Conservation (phyloP, 2,797 vertebrate genomes). For the Lacerta agilis region DNA sequence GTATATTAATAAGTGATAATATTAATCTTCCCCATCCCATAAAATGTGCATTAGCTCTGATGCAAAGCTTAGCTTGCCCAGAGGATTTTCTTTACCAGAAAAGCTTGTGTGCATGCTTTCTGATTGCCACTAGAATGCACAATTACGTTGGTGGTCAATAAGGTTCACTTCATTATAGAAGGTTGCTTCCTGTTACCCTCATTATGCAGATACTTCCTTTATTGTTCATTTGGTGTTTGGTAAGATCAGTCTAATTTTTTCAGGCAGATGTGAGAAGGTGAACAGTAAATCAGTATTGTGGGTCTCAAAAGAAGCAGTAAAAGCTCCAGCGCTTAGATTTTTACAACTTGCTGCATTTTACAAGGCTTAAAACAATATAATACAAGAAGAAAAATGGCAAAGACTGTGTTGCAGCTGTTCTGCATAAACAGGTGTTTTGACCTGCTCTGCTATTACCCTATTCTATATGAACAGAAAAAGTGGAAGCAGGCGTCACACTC, state of each 20-base stretch:
- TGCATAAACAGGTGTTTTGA: neutral
- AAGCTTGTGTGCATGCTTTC: slow-evolving; percentile 21
- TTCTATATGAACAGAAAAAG: neutral
- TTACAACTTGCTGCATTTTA: neutral
- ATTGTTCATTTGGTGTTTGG: neutral
- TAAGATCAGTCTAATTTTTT: neutral
- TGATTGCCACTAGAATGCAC: neutral
- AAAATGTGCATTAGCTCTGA: slow-evolving; percentile 3
- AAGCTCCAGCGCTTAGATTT: neutral
- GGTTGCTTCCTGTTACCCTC: slow-evolving; percentile 6
- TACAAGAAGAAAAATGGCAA: neutral
- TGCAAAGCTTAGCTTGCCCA: slow-evolving; percentile 17
- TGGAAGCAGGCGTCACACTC: neutral
- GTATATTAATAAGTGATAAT: neutral
- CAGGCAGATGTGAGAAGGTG: too few species aligned
- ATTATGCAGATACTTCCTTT: neutral
- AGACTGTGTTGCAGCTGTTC: neutral
- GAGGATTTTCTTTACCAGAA: slow-evolving; percentile 16
- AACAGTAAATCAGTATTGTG: too few species aligned
- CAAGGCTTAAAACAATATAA: neutral
- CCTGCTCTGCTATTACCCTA: neutral
- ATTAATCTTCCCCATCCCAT: slow-evolving; percentile 1
- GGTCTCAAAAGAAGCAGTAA: neutral
- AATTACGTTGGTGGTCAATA: slow-evolving; percentile 16
- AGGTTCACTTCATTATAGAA: slow-evolving; percentile 18